Evolutionary conservation across 53 echinoderm and acorn worm genomes (phyloP).

Genomic region (Astropecten irregularis): DNA sequence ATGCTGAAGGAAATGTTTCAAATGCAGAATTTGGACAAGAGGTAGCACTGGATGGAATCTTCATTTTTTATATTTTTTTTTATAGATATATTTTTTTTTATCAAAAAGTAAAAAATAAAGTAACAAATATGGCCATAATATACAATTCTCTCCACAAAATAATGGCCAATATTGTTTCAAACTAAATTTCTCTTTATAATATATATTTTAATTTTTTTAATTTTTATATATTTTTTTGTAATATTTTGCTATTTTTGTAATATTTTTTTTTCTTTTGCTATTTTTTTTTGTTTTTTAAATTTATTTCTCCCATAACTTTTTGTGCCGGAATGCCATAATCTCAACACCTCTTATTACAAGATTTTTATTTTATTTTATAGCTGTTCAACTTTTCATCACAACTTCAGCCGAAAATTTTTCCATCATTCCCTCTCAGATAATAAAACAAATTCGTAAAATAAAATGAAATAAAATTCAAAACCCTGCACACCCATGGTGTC

Average conservation of each 20-base stretch:
- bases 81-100: conserved; percentile 58
- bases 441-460: not conserved
- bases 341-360: conserved; percentile 41
- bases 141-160: conserved; percentile 76
- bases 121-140: conserved; percentile 79
- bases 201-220: conserved; percentile 51
- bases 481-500: conserved; percentile 18
- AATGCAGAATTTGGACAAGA: conserved; percentile 54
- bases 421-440: conserved; percentile 36
- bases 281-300: conserved; percentile 29
- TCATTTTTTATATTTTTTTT: conserved; percentile 56
- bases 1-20: not conserved
- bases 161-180: conserved; percentile 68
- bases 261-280: not conserved
- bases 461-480: conserved; percentile 29
- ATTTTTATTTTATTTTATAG: too few relatives aligned
- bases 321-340: conserved; percentile 58
- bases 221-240: conserved; percentile 10
- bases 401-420: conserved; percentile 55
- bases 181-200: conserved; percentile 58
- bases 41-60: conserved; percentile 69
- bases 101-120: conserved; percentile 78
- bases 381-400: conserved; percentile 55
- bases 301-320: conserved; percentile 53
- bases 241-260: conserved; percentile 40